Base-by-base conservation (phyloP, 2,113 vertebrate species). In the Xenus cinereus region DNA sequence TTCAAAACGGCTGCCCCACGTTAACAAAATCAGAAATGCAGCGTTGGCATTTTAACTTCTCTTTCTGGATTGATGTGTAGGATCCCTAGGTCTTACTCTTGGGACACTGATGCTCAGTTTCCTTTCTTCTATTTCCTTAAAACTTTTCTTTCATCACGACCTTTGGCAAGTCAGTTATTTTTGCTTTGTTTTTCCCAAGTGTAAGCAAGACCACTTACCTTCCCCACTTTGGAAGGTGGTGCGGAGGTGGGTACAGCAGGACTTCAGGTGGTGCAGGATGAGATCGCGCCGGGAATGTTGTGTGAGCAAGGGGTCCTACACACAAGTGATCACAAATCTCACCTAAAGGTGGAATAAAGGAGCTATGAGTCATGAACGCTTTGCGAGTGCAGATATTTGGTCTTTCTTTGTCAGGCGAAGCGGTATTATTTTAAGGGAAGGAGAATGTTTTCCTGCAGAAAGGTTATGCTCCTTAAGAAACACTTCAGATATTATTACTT, bases 401-500 rank as follows among this genome's bases (percentile, higher is more conserved):
- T 26, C 53, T 68, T 83, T 43, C 89, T 91, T 90, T 93, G 59
- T 94, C 62, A 83, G 87, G 50, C 4, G 1, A 37, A 67, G n/a
- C 0, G 0, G 2, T 81, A 23, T 67, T 93, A 74, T 93, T 95
- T 84, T 78, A 94, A 93, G 79, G 53, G 75, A 81, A 85, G 45
- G 63, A 53, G 57, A 87, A 57, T 74, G 75, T 94, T 97, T 96
- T 93, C 59, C 59, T 43, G 74, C 54, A 32, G 84, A 95, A 87
- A 85, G 91, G 53, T 96, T 95, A n/a, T 85, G 81, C 66, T 96
- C 67, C 82, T 94, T 91, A 85, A 80, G 80, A 91, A 93, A 77
- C 84, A 83, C 95, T 96, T 93, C 71, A 88, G 91, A 46, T 91
- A 83, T 91, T 93, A 93, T 57, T 93, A 67, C 84, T 97, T 90